These are phyloP conservation scores for Yponomeuta malinellus DNA, from an alignment of 2,888 invertebrate genomes.

Conservation along the genomic window DNA sequence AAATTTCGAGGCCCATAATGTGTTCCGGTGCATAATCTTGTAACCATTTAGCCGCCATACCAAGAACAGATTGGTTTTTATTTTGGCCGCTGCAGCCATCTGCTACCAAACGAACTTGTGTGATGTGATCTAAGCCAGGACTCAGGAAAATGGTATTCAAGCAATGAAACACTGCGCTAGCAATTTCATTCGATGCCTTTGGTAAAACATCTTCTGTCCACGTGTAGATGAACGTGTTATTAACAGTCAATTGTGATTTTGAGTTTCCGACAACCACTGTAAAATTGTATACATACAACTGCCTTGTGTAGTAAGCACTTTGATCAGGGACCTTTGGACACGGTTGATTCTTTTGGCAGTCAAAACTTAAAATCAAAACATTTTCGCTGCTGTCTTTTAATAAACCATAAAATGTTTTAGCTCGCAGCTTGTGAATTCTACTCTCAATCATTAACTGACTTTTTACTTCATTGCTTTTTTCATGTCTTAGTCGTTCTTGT, in stretches of 20 bases:
- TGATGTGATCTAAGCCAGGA: background rate
- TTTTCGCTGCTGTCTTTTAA: background rate
- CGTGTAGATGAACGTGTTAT: conserved; percentile 20
- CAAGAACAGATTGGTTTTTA: background rate
- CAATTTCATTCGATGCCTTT: conserved; percentile 16
- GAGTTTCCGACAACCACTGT: conserved; percentile 18
- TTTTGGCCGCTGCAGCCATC: conserved; percentile 17
- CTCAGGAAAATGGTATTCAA: conserved; percentile 9
- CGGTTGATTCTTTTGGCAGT: conserved; percentile 14
- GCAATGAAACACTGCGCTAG: conserved; percentile 18
- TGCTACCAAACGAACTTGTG: background rate
- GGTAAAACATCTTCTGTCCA: conserved; percentile 21
- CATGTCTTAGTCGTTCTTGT: conserved; percentile 18
- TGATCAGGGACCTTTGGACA: conserved; percentile 21
- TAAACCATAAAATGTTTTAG: background rate
- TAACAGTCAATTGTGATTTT: conserved; percentile 10
- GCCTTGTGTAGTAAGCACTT: conserved; percentile 16
- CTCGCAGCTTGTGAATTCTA: background rate
- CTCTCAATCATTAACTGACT: background rate
- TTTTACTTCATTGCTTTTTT: background rate
- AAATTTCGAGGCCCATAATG: conserved; percentile 1
- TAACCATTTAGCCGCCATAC: conserved; percentile 12
- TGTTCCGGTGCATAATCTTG: background rate
- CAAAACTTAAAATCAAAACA: conserved; percentile 1
- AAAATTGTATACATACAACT: conserved; percentile 20